Evolutionary conservation across 2,797 vertebrate genomes (phyloP).

Genomic region (Pyrocephalus nanus): DNA sequence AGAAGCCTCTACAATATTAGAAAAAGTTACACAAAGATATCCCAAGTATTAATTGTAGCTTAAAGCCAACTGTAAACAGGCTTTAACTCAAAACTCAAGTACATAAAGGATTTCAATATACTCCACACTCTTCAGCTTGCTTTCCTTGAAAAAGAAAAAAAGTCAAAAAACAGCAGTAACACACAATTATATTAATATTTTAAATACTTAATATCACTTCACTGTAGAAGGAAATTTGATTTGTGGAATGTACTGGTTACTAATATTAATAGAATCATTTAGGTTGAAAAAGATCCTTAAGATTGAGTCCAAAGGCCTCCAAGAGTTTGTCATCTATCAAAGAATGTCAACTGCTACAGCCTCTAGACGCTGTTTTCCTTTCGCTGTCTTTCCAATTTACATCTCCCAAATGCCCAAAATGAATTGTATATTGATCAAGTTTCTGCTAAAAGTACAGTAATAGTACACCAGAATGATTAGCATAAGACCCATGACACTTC

Average conservation of each 20-base stretch:
- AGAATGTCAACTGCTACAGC: neutral
- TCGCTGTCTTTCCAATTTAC: neutral
- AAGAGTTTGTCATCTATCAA: neutral
- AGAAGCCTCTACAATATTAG: neutral
- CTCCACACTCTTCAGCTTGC: neutral
- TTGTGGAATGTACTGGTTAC: neutral
- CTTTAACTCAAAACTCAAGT: neutral
- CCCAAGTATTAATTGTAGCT: neutral
- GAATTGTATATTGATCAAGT: neutral
- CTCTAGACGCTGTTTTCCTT: neutral
- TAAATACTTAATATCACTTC: neutral
- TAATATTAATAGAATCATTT: neutral
- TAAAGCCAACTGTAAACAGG: neutral
- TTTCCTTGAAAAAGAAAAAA: neutral
- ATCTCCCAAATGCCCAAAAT: neutral
- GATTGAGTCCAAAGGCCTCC: neutral
- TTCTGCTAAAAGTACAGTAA: neutral
- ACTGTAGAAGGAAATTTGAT: neutral
- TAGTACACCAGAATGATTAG: neutral
- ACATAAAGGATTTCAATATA: neutral
- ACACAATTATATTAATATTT: neutral
- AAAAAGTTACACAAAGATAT: neutral
- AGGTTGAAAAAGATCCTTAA: neutral
- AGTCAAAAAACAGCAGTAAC: neutral
- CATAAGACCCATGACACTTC: neutral